Evolutionary conservation across 1,140 invertebrate genomes (phyloP).

Genomic region (Helicoverpa zea): DNA sequence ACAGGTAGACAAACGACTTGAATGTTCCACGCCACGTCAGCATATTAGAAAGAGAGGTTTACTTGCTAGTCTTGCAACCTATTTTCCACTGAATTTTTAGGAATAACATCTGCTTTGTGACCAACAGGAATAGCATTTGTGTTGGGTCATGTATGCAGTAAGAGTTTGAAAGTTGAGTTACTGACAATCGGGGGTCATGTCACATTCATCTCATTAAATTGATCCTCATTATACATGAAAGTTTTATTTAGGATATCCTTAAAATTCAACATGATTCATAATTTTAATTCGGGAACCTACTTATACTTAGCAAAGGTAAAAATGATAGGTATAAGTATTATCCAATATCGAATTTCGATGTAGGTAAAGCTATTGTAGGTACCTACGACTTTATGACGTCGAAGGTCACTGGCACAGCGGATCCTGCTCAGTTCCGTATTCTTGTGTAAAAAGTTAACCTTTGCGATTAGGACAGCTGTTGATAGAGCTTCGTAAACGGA

Average conservation of each 20-base stretch:
- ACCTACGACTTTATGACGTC: slow-evolving; percentile 16
- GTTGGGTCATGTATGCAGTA: not conserved
- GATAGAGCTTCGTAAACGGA: not conserved
- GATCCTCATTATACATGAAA: too few relatives aligned
- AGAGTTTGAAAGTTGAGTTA: not conserved
- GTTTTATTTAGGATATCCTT: too few relatives aligned
- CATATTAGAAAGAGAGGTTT: slow-evolving; percentile 22
- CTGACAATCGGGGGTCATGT: too few relatives aligned
- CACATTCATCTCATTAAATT: too few relatives aligned
- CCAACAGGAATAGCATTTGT: too few relatives aligned
- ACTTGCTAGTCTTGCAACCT: slow-evolving; percentile 3
- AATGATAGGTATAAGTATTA: slow-evolving; percentile 32
- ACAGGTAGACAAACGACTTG: not conserved
- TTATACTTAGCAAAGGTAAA: not conserved
- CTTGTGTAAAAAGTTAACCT: slow-evolving; percentile 24
- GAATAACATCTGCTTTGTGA: not conserved
- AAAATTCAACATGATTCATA: too few relatives aligned
- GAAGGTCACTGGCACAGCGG: slow-evolving; percentile 4
- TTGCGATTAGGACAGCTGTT: slow-evolving; percentile 13
- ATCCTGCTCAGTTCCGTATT: slow-evolving; percentile 38
- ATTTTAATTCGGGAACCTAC: too few relatives aligned
- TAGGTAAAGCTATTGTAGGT: slow-evolving; percentile 13
- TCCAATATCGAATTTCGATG: slow-evolving; percentile 38
- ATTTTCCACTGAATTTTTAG: slow-evolving; percentile 25
- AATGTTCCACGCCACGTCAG: slow-evolving; percentile 2